Conservation (phyloP, 2,888 invertebrate species). For the Laothoe populi region DNA sequence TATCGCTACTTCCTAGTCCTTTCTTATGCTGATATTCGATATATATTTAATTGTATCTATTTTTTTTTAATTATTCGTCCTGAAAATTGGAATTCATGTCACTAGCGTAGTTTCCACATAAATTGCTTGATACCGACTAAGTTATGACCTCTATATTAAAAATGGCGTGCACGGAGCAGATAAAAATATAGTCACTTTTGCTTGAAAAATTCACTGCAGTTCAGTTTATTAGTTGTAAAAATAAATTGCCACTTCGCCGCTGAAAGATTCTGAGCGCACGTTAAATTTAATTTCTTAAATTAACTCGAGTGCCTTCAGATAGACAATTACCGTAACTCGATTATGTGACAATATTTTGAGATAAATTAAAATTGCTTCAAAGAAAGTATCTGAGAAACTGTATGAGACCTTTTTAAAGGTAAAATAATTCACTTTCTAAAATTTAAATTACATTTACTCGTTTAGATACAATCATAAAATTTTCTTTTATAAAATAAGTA, state of each 20-base stretch:
- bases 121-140: constrained; percentile 1
- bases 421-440: background rate
- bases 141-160: constrained; percentile 5
- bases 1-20: no score
- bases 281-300: constrained; percentile 25
- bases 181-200: constrained; percentile 18
- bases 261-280: constrained; percentile 22
- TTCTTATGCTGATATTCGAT: no score
- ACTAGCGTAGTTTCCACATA: background rate
- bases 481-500: no score
- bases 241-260: constrained; percentile 21
- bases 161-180: constrained; percentile 15
- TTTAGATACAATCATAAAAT: no score
- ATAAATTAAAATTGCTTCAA: background rate
- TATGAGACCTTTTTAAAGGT: background rate
- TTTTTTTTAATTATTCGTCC: background rate
- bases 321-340: constrained; percentile 16
- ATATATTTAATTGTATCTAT: no score
- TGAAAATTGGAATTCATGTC: background rate
- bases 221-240: constrained; percentile 21
- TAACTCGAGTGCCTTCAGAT: constrained; percentile 13
- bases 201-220: constrained; percentile 15
- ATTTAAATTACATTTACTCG: background rate
- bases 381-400: background rate
- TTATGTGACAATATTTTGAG: constrained; percentile 16